phyloP scores from a whole-genome alignment of 53 echinoderm and acorn worm species.

The Temnopleurus reevesii region DNA sequence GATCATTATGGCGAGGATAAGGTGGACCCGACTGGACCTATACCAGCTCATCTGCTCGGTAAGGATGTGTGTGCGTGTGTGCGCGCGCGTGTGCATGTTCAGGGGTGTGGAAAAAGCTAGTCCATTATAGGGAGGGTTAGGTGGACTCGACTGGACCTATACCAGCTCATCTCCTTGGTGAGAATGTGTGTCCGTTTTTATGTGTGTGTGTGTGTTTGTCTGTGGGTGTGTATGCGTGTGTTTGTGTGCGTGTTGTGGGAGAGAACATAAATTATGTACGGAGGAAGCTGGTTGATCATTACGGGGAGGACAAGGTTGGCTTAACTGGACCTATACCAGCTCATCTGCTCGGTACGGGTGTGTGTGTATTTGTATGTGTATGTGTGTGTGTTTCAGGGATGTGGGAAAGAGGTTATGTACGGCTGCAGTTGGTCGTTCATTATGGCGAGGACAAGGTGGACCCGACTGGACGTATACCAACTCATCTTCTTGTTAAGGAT shows the following conservation, averaged over 20 bases:
- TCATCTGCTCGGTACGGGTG: conserved; percentile 76
- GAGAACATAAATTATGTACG: too few relatives aligned
- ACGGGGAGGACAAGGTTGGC: conserved; percentile 64
- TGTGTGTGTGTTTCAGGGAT: too few relatives aligned
- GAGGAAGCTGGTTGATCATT: conserved; percentile 57
- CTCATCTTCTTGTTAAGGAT: neutral
- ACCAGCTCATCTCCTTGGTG: conserved; percentile 84
- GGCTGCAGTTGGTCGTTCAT: conserved; percentile 54
- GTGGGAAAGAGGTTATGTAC: too few relatives aligned
- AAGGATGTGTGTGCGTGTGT: too few relatives aligned
- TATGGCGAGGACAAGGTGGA: conserved; percentile 68
- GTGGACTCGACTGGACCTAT: conserved; percentile 68
- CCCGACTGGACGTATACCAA: conserved; percentile 67
- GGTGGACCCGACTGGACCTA: conserved; percentile 65
- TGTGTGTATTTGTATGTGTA: too few relatives aligned
- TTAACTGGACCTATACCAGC: conserved; percentile 73
- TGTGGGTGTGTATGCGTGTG: conserved; percentile 25
- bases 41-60: conserved; percentile 87
- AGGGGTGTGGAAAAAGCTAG: conserved; percentile 62
- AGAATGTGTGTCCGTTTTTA: too few relatives aligned
- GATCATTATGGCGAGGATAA: conserved; percentile 59
- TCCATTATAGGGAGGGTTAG: conserved; percentile 56
- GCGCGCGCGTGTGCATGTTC: neutral
- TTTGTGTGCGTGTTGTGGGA: too few relatives aligned
- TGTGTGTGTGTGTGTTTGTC: neutral